phyloP scores from a whole-genome alignment of 2,113 vertebrate genomes.

The Psittacula cyanocephala region DNA sequence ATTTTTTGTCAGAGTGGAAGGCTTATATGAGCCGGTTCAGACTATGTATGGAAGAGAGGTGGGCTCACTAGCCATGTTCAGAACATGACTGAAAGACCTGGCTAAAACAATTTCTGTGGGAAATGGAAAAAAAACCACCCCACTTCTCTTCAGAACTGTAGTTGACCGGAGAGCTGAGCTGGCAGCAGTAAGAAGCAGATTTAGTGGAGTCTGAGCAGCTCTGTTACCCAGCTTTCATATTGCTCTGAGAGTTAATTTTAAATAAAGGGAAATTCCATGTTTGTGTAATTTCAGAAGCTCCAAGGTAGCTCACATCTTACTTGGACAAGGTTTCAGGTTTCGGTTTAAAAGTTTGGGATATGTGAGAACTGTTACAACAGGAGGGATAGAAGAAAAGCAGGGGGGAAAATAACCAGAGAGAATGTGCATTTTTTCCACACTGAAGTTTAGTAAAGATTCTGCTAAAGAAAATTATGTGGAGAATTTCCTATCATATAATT shows the following conservation, averaged over 20 bases:
- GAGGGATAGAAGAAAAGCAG: neutral
- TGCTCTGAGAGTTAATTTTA: neutral
- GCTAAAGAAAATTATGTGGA: neutral
- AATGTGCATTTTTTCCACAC: neutral
- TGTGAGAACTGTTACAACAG: neutral
- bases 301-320: neutral
- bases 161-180: neutral
- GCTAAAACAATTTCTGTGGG: neutral
- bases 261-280: neutral
- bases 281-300: neutral
- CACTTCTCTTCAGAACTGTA: neutral
- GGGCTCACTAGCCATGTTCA: neutral
- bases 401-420: neutral
- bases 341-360: neutral
- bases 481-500: neutral
- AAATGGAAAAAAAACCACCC: neutral
- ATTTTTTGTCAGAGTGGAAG: neutral
- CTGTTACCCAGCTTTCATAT: neutral
- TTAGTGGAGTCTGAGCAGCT: neutral
- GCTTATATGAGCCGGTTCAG: neutral
- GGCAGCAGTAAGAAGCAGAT: neutral
- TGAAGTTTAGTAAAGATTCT: neutral
- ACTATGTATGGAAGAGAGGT: neutral
- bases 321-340: neutral
- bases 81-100: neutral